Evolutionary conservation across 1,140 invertebrate genomes (phyloP).

Genomic region (Hirudo medicinalis): DNA sequence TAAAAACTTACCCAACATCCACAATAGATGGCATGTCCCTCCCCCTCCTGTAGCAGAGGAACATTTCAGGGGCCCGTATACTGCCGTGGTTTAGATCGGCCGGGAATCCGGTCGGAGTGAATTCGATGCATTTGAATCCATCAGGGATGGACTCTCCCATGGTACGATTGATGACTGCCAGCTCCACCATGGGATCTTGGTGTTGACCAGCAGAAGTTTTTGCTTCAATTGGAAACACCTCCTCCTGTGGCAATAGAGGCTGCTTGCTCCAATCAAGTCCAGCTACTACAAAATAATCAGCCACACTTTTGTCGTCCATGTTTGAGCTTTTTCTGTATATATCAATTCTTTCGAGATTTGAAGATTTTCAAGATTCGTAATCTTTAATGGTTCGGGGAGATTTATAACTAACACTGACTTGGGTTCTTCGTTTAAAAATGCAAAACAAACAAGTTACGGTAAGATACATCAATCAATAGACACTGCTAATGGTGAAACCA

Average conservation of each 20-base stretch:
- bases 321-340: neutral
- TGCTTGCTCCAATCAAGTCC: slow-evolving; percentile 62
- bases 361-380: too few species aligned
- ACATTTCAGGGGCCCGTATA: slow-evolving; percentile 78
- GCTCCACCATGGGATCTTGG: slow-evolving; percentile 84
- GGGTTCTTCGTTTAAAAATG: too few species aligned
- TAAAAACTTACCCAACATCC: slow-evolving; percentile 68
- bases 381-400: too few species aligned
- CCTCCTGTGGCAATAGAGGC: slow-evolving; percentile 54
- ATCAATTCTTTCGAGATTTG: too few species aligned
- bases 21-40: slow-evolving; percentile 88
- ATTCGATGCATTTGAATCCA: slow-evolving; percentile 65
- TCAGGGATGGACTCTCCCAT: slow-evolving; percentile 45
- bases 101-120: slow-evolving; percentile 57
- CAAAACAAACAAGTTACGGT: too few species aligned
- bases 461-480: too few species aligned
- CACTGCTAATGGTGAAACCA: too few species aligned
- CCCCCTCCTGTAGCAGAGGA: slow-evolving; percentile 76
- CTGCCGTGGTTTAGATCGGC: slow-evolving; percentile 96
- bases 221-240: slow-evolving; percentile 60
- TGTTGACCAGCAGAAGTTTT: slow-evolving; percentile 55
- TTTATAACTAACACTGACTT: too few species aligned
- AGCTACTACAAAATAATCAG: slow-evolving; percentile 91
- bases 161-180: slow-evolving; percentile 71
- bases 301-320: slow-evolving; percentile 44